Evolutionary conservation across 2,797 vertebrate species (phyloP).

Genomic region (Morelia viridis): DNA sequence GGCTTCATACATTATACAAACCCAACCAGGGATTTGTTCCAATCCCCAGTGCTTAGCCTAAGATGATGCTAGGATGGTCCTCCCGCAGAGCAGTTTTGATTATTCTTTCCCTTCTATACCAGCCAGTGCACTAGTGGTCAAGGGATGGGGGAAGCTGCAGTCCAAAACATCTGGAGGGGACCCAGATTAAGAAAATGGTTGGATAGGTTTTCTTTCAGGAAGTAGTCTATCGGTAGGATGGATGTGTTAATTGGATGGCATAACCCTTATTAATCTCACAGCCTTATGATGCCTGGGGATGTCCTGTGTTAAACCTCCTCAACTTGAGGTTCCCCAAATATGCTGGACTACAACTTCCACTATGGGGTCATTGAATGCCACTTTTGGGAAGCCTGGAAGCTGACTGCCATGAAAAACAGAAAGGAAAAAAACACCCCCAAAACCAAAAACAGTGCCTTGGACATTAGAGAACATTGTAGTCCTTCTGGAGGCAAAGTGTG

Average conservation of each 20-base stretch:
- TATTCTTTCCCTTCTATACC: neutral
- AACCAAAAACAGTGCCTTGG: neutral
- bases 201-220: neutral
- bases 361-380: neutral
- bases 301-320: neutral
- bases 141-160: too few relatives aligned
- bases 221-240: neutral
- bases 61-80: neutral
- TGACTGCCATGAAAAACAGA: neutral
- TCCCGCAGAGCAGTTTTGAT: neutral
- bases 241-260: neutral
- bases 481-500: neutral
- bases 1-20: neutral
- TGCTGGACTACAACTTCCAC: neutral
- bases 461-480: neutral
- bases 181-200: neutral
- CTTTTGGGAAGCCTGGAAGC: neutral
- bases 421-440: neutral
- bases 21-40: neutral
- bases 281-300: neutral
- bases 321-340: neutral
- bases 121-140: neutral
- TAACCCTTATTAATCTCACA: neutral
- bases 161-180: neutral
- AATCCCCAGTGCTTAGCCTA: neutral